These are phyloP conservation scores for Uropsilus gracilis DNA, from an alignment of 2,113 vertebrate species.

Conservation along the genomic window DNA sequence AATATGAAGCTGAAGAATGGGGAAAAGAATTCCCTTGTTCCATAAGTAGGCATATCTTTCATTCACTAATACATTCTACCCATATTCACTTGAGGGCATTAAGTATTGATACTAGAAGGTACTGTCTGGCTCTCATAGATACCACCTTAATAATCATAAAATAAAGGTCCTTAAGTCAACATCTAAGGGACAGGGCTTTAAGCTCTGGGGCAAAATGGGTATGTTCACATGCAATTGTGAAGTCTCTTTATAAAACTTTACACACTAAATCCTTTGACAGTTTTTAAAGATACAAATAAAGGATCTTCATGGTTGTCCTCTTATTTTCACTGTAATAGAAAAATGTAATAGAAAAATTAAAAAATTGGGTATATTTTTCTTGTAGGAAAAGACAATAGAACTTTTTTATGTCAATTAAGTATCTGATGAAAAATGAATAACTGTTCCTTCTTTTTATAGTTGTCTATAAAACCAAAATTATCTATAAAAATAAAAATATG, in stretches of 20 bases:
- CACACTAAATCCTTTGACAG: not conserved
- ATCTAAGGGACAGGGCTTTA: not conserved
- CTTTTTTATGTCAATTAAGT: not conserved
- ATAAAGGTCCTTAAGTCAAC: slow-evolving; percentile 8
- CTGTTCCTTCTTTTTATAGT: not conserved
- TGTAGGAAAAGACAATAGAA: not conserved
- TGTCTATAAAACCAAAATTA: slow-evolving; percentile 19
- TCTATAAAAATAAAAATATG: not conserved
- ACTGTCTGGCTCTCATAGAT: not conserved
- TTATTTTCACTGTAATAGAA: slow-evolving; percentile 43
- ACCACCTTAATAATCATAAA: not conserved
- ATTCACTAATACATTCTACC: not conserved
- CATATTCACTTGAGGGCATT: not conserved
- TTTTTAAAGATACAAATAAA: not conserved
- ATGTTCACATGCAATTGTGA: not conserved
- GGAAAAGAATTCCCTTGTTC: not conserved
- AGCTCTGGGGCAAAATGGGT: not conserved
- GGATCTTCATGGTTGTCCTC: not conserved
- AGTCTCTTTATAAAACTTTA: not conserved
- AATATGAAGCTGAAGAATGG: not conserved
- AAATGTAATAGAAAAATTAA: slow-evolving; percentile 9
- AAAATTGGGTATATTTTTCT: not conserved
- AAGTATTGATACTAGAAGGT: not conserved
- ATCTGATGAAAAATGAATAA: not conserved
- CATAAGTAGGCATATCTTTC: not conserved